Base-by-base conservation (phyloP, 2,113 vertebrate genomes). In the Psittacara wagleri region DNA sequence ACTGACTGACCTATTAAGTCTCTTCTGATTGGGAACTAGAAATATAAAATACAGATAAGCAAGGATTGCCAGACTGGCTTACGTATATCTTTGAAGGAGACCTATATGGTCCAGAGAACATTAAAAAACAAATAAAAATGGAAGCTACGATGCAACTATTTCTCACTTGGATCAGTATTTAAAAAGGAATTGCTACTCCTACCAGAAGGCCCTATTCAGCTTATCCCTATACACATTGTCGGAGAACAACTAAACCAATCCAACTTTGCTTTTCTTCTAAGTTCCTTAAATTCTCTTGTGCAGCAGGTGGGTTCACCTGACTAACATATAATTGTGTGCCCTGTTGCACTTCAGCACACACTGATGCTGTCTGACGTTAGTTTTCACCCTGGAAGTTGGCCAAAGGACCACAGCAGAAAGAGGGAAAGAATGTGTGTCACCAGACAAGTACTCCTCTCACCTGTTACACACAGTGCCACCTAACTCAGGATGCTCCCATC, bases 101-200 rank as follows among this genome's bases (percentile, higher is more conserved):
- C 83, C 10, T 59, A 28, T 70, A 89, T 37, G 61, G 76, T 46
- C 57, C 46, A 86, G 62, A 68, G 44, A 94, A 78, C 64, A 94
- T 92, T 35, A 46, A 75, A 77, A 61, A 72, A 72, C 64, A 49
- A 94, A 63, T 17, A 41, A 70, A n/a, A 69, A 94, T 4, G 23
- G 18, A 90, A 80, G 72, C 66, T 74, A 85, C 49, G 88, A 55
- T 8, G 33, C 24, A 64, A 83, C 46, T 41, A 55, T 77, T 94
- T 76, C 66, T 86, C 76, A 92, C n/a, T 39, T 84, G 64, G 22
- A 84, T 85, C 85, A 92, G 63, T 83, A 92, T 95, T 97, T 92
- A 95, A 95, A 78, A 39, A 94, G 94, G 2, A 55, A 91, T 51
- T 96, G 57, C 85, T 97, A 43, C 91, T 95, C 73, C 93, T 95